A percentile compares a stretch with the other conserved stretches of the same genome.
Evolutionary conservation across 2,888 invertebrate species (phyloP).

Genomic region (Folsomia manolachei): DNA sequence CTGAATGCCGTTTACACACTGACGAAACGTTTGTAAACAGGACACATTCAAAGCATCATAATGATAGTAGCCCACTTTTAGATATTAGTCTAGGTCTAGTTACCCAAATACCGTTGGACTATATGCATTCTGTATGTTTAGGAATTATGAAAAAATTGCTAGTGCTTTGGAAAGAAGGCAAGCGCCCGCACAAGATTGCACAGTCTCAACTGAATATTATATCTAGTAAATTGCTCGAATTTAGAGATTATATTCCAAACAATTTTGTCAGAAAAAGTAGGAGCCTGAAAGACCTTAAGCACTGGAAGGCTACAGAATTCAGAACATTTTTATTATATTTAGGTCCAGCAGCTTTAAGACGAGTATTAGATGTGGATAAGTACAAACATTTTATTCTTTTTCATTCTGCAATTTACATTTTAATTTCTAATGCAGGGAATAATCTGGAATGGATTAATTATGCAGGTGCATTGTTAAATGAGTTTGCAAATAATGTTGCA

Average conservation of each 20-base stretch:
- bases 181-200: background rate
- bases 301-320: conserved; percentile 1
- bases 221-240: background rate
- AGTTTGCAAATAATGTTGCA: background rate
- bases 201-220: background rate
- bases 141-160: conserved; percentile 34
- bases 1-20: background rate
- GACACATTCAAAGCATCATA: conserved; percentile 8
- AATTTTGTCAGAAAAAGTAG: background rate
- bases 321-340: background rate
- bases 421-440: background rate
- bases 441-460: background rate
- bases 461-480: background rate
- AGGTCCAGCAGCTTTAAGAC: background rate
- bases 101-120: conserved; percentile 29
- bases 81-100: conserved; percentile 25
- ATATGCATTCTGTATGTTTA: conserved; percentile 37
- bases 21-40: conserved; percentile 2
- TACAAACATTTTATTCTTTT: background rate
- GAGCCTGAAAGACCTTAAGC: background rate
- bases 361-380: background rate
- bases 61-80: conserved; percentile 1
- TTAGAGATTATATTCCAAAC: background rate
- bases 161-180: conserved; percentile 13
- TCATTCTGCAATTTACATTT: background rate